A percentile compares a stretch with the other conserved stretches of the same genome.
phyloP scores from a whole-genome alignment of 2,888 invertebrate genomes.

The Cylloceria caligata region DNA sequence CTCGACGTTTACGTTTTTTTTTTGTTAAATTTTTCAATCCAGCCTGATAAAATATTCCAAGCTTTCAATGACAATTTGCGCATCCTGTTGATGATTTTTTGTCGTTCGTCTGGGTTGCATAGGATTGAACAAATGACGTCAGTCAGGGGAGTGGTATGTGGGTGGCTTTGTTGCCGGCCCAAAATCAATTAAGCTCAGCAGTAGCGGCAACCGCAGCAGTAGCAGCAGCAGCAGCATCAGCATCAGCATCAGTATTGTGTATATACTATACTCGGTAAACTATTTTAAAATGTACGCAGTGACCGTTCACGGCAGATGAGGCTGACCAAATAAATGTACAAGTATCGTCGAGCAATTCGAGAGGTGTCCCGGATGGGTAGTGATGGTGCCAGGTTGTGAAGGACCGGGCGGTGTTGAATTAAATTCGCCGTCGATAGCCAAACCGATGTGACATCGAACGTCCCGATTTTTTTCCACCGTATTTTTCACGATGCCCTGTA shows the following conservation, averaged over 20 bases:
- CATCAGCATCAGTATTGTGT: too few species aligned
- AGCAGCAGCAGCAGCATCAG: too few species aligned
- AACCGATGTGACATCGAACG: slow-evolving; percentile 43
- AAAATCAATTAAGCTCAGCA: slow-evolving; percentile 61
- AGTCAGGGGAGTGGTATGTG: slow-evolving; percentile 6
- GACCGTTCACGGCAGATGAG: slow-evolving; percentile 49
- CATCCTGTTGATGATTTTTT: slow-evolving; percentile 54
- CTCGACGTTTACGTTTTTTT: neutral
- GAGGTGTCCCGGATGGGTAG: neutral
- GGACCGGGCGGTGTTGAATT: slow-evolving; percentile 60
- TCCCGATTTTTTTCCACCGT: slow-evolving; percentile 44
- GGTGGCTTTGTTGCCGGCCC: slow-evolving; percentile 44
- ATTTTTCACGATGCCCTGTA: slow-evolving; percentile 18
- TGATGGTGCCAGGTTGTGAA: slow-evolving; percentile 9
- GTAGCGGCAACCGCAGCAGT: slow-evolving; percentile 8
- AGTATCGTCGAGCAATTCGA: slow-evolving; percentile 37
- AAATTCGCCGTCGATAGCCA: slow-evolving; percentile 58
- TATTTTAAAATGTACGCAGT: slow-evolving; percentile 65
- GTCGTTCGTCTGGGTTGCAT: slow-evolving; percentile 48
- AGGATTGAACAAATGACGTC: slow-evolving; percentile 42
- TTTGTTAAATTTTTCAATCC: neutral
- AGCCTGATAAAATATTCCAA: slow-evolving; percentile 34
- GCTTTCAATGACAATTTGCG: slow-evolving; percentile 52
- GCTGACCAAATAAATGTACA: slow-evolving; percentile 64
- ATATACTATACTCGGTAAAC: slow-evolving; percentile 36